Conservation (phyloP, 2,888 invertebrate species). For the Alsophila aescularia region DNA sequence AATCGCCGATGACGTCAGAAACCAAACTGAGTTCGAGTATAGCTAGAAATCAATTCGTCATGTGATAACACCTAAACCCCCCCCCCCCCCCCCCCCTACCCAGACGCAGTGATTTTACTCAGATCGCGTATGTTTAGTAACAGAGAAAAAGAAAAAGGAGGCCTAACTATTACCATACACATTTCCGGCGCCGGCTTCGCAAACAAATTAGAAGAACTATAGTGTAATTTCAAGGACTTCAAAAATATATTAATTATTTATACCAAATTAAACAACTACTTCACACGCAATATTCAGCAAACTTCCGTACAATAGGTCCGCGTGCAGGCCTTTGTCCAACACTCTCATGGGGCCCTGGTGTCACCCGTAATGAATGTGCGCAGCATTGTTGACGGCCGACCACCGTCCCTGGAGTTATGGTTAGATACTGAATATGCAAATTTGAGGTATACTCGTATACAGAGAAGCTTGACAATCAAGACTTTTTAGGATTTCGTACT, state of each 20-base stretch:
- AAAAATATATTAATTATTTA: background rate
- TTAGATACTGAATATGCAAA: slow-evolving; percentile 18
- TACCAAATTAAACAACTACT: background rate
- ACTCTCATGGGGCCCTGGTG: background rate
- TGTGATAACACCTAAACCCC: no score
- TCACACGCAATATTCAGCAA: background rate
- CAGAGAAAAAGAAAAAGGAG: no score
- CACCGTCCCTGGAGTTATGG: slow-evolving; percentile 7
- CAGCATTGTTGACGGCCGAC: slow-evolving; percentile 22
- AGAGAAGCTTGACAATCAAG: background rate
- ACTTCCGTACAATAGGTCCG: background rate
- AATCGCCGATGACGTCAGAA: no score
- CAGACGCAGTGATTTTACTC: no score
- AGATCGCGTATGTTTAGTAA: no score
- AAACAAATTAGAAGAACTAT: no score
- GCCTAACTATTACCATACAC: no score
- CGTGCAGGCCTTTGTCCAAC: background rate
- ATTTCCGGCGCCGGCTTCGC: no score
- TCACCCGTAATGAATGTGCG: slow-evolving; percentile 12
- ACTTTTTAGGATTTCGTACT: no score
- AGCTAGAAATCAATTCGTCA: no score
- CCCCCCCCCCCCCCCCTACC: no score
- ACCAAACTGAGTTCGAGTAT: no score
- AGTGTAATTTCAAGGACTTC: background rate
- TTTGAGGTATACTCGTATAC: background rate